phyloP scores from a whole-genome alignment of 30 jellyfish, hydroid and myxozoan species.

The Nemopilema nomurai region DNA sequence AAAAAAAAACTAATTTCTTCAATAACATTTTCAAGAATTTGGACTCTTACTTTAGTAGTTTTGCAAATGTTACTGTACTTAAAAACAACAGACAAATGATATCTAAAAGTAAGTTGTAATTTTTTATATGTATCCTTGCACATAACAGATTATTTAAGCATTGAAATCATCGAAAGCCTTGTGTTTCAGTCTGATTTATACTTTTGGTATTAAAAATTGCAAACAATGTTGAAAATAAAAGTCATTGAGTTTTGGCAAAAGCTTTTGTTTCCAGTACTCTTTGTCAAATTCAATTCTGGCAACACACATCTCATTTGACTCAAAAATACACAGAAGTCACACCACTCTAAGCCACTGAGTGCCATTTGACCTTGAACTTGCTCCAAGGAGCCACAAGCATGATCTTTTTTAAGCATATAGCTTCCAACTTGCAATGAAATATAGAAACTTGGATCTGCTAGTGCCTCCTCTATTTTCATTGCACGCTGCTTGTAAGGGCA shows the following conservation, averaged over 20 bases:
- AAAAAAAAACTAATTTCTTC: neutral
- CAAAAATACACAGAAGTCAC: constrained; percentile 19
- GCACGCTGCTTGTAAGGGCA: constrained; percentile 20
- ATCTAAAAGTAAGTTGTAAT: neutral
- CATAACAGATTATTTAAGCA: neutral
- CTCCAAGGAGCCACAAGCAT: constrained; percentile 11
- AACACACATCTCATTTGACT: constrained; percentile 14
- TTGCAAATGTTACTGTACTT: neutral
- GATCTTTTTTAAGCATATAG: constrained; percentile 9
- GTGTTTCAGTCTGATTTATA: constrained; percentile 3
- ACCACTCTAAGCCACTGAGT: constrained; percentile 19
- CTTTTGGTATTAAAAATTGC: constrained; percentile 7
- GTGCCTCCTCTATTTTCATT: constrained; percentile 18
- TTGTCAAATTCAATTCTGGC: neutral
- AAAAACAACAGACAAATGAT: neutral
- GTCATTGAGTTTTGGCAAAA: constrained; percentile 6
- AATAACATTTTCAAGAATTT: neutral
- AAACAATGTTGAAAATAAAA: neutral
- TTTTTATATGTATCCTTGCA: neutral
- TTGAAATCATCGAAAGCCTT: neutral
- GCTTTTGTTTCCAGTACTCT: constrained; percentile 2
- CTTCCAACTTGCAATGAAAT: neutral
- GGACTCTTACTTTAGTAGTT: neutral
- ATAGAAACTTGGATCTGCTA: constrained; percentile 26
- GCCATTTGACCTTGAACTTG: constrained; percentile 21